A percentile compares a stretch with the other conserved stretches of the same genome.
These are phyloP conservation scores for Phoenoteleia sp. DNA, from an alignment of 2,888 invertebrate genomes.

Conservation along the genomic window DNA sequence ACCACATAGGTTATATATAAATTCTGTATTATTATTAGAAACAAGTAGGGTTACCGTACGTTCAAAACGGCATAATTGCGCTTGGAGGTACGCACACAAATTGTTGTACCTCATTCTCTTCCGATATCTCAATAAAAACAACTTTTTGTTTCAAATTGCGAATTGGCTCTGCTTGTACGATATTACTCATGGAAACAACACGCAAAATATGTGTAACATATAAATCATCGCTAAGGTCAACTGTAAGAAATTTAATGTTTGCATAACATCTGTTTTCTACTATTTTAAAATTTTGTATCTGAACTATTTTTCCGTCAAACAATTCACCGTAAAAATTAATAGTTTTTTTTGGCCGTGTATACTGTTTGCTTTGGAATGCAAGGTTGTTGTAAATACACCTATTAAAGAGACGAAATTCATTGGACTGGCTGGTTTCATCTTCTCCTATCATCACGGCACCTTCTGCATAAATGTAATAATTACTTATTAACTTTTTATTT, in stretches of 20 bases:
- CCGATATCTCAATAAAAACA: not conserved
- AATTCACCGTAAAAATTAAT: slow-evolving; percentile 15
- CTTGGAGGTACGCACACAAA: not conserved
- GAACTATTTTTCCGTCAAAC: not conserved
- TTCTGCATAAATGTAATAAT: not conserved
- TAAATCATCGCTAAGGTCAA: not conserved
- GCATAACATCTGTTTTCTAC: slow-evolving; percentile 5
- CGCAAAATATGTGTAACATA: not conserved
- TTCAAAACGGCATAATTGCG: not conserved
- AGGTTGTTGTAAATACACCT: not conserved
- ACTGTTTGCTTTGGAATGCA: slow-evolving; percentile 9
- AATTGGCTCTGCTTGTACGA: not conserved
- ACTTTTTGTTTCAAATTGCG: not conserved
- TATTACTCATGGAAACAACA: not conserved
- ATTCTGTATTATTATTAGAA: too few relatives aligned
- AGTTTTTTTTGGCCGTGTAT: not conserved
- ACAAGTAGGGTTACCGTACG: not conserved
- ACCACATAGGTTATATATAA: too few relatives aligned
- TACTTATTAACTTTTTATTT: not conserved
- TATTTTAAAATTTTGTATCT: slow-evolving; percentile 1
- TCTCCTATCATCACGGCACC: slow-evolving; percentile 1
- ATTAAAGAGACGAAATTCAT: not conserved
- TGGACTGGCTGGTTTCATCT: not conserved
- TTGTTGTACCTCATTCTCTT: not conserved
- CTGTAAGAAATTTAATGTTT: not conserved